Evolutionary conservation across 2,888 invertebrate species (phyloP), one percentile per base, ranked within the genome.

Genomic region (Lepidocyrtoides sp.): DNA sequence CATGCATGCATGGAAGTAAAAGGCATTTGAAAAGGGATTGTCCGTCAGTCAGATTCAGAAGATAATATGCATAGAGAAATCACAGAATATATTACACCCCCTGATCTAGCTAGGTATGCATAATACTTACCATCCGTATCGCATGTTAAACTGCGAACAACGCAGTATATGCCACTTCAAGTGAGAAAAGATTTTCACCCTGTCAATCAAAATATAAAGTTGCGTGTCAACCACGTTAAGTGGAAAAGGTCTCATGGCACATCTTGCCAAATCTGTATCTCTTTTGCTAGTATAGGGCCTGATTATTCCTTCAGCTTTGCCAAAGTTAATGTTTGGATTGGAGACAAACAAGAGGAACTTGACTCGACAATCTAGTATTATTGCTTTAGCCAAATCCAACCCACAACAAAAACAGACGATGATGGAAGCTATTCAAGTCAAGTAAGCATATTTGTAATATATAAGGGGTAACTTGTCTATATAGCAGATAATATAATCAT

Each of bases 181-280:
- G 89, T 89, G 89, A 89, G 93, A 91, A 91, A 85, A 91, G 82
- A 89, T 92, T 91, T 92, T 86, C 91, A 89, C 79, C 72, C 92
- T 93, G 93, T 93, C 93, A 93, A 81, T 93, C 93, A 93, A 92
- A 92, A 89, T 93, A 85, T 92, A 60, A 89, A 89, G 86, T 91
- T 89, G 82, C 66, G 84, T 85, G 89, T 89, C 75, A 82, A 88
- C 44, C 69, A 63, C 79, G 63, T 41, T 72, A 89, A 89, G 83
- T 89, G 82, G 89, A 75, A 89, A 89, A 60, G 83, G 81, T 87
- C 86, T 72, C 88, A 81, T 66, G 81, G 88, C 81, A 88, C 81
- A 69, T 69, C 66, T 66, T 69, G 88, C 88, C 88, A 88, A 88
- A 69, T 54, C 69, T 72, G 20, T 20, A 23, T 75, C 48, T 44